Evolutionary conservation across 2,888 invertebrate species (phyloP), one percentile per base, ranked within the genome.

Genomic region (Apodemia zela): DNA sequence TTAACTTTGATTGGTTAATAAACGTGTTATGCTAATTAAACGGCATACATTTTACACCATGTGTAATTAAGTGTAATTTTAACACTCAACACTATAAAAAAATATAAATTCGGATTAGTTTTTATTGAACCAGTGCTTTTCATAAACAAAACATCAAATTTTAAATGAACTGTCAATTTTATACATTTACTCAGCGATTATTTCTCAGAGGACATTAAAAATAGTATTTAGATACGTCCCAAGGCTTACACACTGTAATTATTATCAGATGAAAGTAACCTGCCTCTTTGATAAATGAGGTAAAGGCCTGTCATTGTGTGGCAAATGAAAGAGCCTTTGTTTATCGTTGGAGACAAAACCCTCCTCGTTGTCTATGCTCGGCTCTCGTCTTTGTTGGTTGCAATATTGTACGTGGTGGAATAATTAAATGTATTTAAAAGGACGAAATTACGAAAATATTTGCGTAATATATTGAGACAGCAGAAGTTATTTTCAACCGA

Each of bases 261-360:
- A 42, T 42, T 42, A 89, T 84, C 83, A 84, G 84, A 87, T 89
- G 89, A 89, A 88, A 89, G 89, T 90, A 84, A 85, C 87, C 84
- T 87, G 87, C 78, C 82, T 84, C 82, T 84, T 87, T 90, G 89
- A 91, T 89, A 88, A 90, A 91, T 89, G 90, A 91, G 80, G 83
- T 84, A 82, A 82, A 85, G 85, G 85, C 84, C 70, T 79, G 69
- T 80, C 79, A 88, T 90, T 90, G 89, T 90, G 79, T 81, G 75
- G 76, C 73, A 79, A 78, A 84, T 89, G 85, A 90, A 90, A 89
- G 88, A 82, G 73, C 87, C 84, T 89, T 91, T 90, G 90, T 90
- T 83, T 88, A 86, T 84, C 82, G 84, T 70, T 75, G 17, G 78
- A 83, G 80, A 89, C 88, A 89, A 89, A 89, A 84, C 81, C 79